Conservation (phyloP, 2,888 invertebrate genomes). For the Enoplolaimus lenunculus region DNA sequence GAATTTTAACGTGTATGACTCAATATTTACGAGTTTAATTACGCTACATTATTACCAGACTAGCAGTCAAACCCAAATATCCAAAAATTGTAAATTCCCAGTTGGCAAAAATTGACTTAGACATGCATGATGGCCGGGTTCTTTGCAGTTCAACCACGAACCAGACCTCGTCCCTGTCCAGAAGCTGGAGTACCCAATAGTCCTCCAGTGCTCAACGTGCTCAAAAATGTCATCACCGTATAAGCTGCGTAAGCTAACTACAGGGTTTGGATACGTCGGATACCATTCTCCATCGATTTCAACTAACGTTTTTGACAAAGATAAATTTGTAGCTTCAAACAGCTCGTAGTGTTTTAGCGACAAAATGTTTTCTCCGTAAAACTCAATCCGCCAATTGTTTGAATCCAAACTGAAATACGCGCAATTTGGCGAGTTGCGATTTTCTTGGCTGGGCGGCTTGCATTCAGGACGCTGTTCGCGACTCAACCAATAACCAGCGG, state of each 20-base stretch:
- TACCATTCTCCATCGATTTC: conserved; percentile 7
- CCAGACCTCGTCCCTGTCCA: not conserved
- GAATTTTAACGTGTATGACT: too few relatives aligned
- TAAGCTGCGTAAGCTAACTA: not conserved
- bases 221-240: conserved; percentile 15
- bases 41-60: too few relatives aligned
- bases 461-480: not conserved
- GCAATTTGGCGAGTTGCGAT: too few relatives aligned
- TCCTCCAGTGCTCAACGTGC: conserved; percentile 18
- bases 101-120: not conserved
- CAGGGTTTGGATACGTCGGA: not conserved
- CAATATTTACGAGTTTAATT: too few relatives aligned
- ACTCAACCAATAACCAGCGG: not conserved
- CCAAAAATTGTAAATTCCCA: conserved; percentile 12
- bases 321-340: not conserved
- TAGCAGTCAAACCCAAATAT: not conserved
- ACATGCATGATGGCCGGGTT: conserved; percentile 13
- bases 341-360: not conserved
- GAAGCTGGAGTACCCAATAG: not conserved
- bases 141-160: not conserved
- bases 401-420: not conserved
- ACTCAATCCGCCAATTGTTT: conserved; percentile 9
- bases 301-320: not conserved
- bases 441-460: not conserved
- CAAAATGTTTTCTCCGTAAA: conserved; percentile 10